Percentiles rank a stretch among this genome's conserved stretches.
Evolutionary conservation across 2,113 vertebrate species (phyloP).

Genomic region (Paratilapia polleni): DNA sequence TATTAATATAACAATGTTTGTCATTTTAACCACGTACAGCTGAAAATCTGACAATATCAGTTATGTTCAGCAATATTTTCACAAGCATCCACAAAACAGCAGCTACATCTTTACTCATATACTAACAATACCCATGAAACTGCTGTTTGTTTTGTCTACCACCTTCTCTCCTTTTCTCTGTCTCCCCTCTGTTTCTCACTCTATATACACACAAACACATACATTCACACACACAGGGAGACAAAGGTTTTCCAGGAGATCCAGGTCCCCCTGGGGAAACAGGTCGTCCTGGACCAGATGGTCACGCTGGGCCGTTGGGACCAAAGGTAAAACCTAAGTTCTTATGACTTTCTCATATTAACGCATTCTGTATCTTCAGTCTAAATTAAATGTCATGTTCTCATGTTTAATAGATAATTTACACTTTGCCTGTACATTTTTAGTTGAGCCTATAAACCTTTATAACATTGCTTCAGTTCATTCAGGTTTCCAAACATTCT

Average conservation of each 20-base stretch:
- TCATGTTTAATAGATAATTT: background rate
- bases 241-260: constrained; percentile 58
- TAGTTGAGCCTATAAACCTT: background rate
- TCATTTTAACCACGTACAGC: background rate
- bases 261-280: constrained; percentile 32
- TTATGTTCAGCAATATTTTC: background rate
- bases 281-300: constrained; percentile 50
- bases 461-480: too few species aligned
- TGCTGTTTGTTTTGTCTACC: background rate
- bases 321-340: constrained; percentile 53
- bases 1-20: background rate
- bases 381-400: background rate
- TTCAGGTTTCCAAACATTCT: background rate
- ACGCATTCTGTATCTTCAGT: background rate
- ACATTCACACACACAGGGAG: constrained; percentile 54
- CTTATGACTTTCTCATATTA: background rate
- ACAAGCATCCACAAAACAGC: background rate
- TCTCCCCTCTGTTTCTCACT: background rate
- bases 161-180: background rate
- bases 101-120: background rate
- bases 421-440: background rate
- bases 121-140: background rate
- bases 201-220: background rate
- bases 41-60: background rate
- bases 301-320: constrained; percentile 53